Conservation (phyloP, 2,113 vertebrate genomes). For the Carollia perspicillata region DNA sequence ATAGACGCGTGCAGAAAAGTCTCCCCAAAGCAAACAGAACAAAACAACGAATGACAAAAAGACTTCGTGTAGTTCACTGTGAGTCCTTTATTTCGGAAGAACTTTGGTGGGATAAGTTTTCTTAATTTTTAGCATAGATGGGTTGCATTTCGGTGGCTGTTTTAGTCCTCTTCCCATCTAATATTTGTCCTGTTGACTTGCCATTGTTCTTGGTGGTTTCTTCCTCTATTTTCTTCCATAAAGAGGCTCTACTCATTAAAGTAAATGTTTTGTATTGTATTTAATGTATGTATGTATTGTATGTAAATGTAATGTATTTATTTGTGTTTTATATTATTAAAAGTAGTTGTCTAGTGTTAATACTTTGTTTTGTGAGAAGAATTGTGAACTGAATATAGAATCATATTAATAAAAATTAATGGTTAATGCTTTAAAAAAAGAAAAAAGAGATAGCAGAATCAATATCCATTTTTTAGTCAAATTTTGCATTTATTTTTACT, state of each 20-base stretch:
- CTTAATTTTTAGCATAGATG: not conserved
- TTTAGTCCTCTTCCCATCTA: not conserved
- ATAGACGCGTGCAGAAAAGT: not conserved
- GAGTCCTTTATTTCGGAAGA: not conserved
- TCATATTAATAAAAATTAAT: not conserved
- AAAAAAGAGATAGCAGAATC: not conserved
- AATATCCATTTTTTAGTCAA: not conserved
- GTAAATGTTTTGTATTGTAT: too few relatives aligned
- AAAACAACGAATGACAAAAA: not conserved
- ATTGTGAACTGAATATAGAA: not conserved
- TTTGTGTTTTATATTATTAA: not conserved
- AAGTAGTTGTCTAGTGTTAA: not conserved
- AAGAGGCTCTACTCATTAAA: not conserved
- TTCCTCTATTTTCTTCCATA: not conserved
- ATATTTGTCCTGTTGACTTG: not conserved
- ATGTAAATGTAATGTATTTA: not conserved
- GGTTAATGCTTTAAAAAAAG: not conserved
- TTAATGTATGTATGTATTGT: too few relatives aligned
- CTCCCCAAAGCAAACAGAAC: not conserved
- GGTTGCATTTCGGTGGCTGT: not conserved
- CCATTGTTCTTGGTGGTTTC: not conserved
- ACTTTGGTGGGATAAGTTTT: too few relatives aligned
- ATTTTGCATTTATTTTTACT: constrained; percentile 6
- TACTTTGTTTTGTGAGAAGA: not conserved
- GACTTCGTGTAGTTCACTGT: not conserved